Percentiles rank a stretch among this genome's conserved stretches.
Conservation (phyloP, 2,888 invertebrate genomes). For the Leptopilina myrica region DNA sequence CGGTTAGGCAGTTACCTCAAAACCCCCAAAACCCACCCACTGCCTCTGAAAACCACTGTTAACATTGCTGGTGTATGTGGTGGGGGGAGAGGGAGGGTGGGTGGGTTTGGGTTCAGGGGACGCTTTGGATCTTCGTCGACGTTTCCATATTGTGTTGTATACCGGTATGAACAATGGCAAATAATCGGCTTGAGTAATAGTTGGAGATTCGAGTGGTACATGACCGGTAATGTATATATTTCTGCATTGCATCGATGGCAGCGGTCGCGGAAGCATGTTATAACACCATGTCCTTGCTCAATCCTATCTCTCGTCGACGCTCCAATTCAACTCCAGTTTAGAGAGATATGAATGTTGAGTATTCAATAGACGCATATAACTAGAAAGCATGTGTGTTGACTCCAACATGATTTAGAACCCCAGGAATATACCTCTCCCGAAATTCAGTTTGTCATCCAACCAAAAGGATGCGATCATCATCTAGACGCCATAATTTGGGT, state of each 20-base stretch:
- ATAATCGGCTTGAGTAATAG: conserved; percentile 66
- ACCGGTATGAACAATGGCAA: conserved; percentile 60
- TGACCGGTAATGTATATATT: conserved; percentile 19
- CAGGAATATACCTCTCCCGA: background rate
- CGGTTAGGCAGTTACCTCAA: conserved; percentile 10
- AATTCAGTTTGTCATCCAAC: background rate
- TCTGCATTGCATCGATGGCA: conserved; percentile 2
- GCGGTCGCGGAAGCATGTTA: conserved; percentile 57
- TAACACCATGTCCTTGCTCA: conserved; percentile 59
- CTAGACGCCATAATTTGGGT: too few species aligned
- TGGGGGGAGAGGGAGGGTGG: background rate
- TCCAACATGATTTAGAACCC: background rate
- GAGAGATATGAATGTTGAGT: conserved; percentile 20
- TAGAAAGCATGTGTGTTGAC: conserved; percentile 12
- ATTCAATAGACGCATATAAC: conserved; percentile 10
- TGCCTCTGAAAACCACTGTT: conserved; percentile 5
- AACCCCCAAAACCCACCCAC: background rate
- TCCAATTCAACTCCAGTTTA: conserved; percentile 17
- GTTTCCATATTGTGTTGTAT: conserved; percentile 5
- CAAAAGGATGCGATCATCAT: background rate
- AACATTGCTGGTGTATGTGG: background rate
- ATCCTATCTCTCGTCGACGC: conserved; percentile 60
- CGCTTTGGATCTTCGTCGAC: conserved; percentile 10
- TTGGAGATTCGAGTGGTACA: conserved; percentile 13
- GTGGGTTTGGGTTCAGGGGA: background rate